Base-by-base conservation (phyloP, 2,797 vertebrate genomes). In the Catamblyrhynchus diadema region DNA sequence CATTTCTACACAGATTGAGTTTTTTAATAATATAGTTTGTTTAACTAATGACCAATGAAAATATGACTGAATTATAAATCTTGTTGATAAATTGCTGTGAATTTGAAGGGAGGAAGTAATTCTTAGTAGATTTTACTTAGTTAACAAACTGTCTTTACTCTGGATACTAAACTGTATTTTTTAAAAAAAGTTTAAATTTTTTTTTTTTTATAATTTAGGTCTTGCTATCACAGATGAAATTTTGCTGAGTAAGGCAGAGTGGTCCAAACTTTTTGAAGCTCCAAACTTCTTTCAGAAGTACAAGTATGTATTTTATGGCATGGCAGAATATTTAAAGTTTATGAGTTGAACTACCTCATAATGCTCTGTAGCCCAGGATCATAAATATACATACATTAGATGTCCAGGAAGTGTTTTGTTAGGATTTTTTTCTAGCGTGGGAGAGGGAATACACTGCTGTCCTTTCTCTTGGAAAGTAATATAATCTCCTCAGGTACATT, bases 241-340 rank as follows among this genome's bases (percentile, higher is more conserved):
- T 97, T 97, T 98, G 98, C 98, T 98, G 98, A 98, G 98, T 98
- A 99, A 99, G 98, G 98, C 98, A 97, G 98, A 98, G 94, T 99
- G 99, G 99, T 98, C 98, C 98, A 99, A 99, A 98, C 98, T 99
- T 97, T 99, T 99, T 98, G 98, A 99, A 98, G 98, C 98, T 96
- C 98, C 98, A 98, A 98, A 99, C 98, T 99, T 99, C 98, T 99
- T 99, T 98, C 98, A 98, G 82, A 99, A 99, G 98, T 99, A 99
- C 98, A 98, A 99, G 99, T 99, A 99, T 98, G 99, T 99, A 99
- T 99, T 98, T 98, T 97, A 98, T 97, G 98, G 98, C 97, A 97
- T 98, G 98, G 97, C 51, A 96, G 96, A 97, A 92, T 98, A 95
- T 94, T 96, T 97, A 95, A 97, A 97, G 88, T 97, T 94, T 88